Percentiles rank a stretch among this genome's conserved stretches.
Conservation (phyloP, 2,113 vertebrate genomes). For the Engraulis encrasicolus region DNA sequence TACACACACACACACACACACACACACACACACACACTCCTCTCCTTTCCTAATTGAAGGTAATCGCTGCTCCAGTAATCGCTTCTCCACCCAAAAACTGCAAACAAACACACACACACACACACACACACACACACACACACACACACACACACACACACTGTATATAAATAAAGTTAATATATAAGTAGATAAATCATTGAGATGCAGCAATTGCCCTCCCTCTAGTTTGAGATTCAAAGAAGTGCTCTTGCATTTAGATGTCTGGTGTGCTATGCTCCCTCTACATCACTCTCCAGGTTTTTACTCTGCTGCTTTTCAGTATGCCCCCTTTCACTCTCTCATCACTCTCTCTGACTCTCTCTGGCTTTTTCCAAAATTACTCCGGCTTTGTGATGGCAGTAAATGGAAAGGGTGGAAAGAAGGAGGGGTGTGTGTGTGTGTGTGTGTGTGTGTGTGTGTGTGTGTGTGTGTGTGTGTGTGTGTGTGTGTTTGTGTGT, state of each 20-base stretch:
- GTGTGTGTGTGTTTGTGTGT: too few species aligned
- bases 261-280: not conserved
- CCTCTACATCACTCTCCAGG: not conserved
- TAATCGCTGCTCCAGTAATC: slow-evolving; percentile 50
- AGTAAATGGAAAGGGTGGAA: not conserved
- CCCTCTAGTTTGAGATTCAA: not conserved
- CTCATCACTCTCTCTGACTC: not conserved
- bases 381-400: not conserved
- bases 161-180: too few species aligned
- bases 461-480: too few species aligned
- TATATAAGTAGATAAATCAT: not conserved
- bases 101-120: too few species aligned
- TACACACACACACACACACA: too few species aligned
- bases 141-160: too few species aligned
- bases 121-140: too few species aligned
- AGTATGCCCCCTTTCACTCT: not conserved
- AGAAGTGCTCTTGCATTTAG: not conserved
- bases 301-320: not conserved
- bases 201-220: not conserved
- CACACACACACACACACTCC: too few species aligned
- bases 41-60: slow-evolving; percentile 28
- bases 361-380: not conserved
- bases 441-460: too few species aligned
- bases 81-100: slow-evolving; percentile 19
- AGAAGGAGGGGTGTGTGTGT: not conserved